Conservation (phyloP, 2,888 invertebrate genomes). For the Spicauda simplicius region DNA sequence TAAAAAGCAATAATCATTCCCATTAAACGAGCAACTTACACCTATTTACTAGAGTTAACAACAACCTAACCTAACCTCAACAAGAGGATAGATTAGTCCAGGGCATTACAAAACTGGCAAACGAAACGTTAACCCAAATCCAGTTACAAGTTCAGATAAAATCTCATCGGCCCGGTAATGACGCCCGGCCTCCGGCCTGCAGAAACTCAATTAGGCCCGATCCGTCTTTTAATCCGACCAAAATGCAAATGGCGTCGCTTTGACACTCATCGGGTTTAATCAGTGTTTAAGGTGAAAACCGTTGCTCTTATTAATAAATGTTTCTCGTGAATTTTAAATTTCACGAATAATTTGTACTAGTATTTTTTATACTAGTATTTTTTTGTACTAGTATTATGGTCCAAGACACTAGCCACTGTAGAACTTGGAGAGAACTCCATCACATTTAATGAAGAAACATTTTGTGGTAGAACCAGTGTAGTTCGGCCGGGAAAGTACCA, state of each 20-base stretch:
- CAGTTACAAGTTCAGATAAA: conserved; percentile 3
- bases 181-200: conserved; percentile 14
- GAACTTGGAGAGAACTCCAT: no score
- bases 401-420: no score
- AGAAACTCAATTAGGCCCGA: conserved; percentile 27
- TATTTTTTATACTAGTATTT: no score
- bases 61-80: no score
- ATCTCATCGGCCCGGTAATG: conserved; percentile 11
- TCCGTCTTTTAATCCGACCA: conserved; percentile 10
- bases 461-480: no score
- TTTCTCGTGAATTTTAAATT: background rate
- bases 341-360: no score
- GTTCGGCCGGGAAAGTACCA: no score
- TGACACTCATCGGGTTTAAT: conserved; percentile 13
- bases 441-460: no score
- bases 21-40: no score
- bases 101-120: background rate
- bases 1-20: no score
- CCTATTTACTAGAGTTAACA: no score
- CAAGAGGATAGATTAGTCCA: background rate
- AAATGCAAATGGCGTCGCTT: conserved; percentile 27
- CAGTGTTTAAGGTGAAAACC: conserved; percentile 11
- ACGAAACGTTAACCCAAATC: background rate
- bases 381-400: no score
- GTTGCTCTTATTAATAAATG: background rate